These are phyloP conservation scores for Ceratosolen fusciceps DNA, from an alignment of 1,140 invertebrate genomes.

Conservation along the genomic window DNA sequence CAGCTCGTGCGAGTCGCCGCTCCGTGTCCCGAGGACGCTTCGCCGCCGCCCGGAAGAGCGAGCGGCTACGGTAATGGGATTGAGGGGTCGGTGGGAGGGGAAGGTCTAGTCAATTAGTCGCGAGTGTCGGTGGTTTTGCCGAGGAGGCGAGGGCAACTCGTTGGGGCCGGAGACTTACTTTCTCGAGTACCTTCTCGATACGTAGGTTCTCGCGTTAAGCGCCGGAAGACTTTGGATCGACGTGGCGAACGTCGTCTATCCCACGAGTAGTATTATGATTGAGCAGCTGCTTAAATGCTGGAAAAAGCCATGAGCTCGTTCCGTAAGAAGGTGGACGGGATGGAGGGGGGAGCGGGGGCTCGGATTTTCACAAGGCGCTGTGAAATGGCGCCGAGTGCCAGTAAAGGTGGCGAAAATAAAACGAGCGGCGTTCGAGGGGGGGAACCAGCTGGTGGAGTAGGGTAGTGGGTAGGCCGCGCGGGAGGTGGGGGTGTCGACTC, in stretches of 20 bases:
- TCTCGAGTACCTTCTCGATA: not conserved
- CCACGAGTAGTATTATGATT: not conserved
- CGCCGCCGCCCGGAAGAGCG: too few relatives aligned
- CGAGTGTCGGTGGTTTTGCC: too few relatives aligned
- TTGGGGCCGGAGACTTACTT: not conserved
- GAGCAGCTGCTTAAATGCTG: not conserved
- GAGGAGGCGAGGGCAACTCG: too few relatives aligned
- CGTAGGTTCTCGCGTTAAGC: not conserved
- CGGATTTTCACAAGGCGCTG: not conserved
- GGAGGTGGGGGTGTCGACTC: not conserved
- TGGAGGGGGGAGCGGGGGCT: not conserved
- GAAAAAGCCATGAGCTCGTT: not conserved
- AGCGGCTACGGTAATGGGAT: too few relatives aligned
- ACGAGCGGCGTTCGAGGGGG: not conserved
- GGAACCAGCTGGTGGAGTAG: too few relatives aligned
- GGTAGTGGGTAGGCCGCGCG: not conserved
- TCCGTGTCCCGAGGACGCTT: too few relatives aligned
- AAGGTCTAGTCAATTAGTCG: too few relatives aligned
- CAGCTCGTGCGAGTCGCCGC: too few relatives aligned
- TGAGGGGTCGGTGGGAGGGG: too few relatives aligned
- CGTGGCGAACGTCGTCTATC: not conserved
- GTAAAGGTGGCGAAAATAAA: slow-evolving; percentile 13
- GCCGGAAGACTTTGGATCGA: not conserved
- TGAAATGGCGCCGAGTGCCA: not conserved
- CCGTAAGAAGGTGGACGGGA: not conserved